A percentile compares a stretch with the other conserved stretches of the same genome.
Conservation (phyloP, 64 coral and sea anemone genomes). For the Porites lutea region DNA sequence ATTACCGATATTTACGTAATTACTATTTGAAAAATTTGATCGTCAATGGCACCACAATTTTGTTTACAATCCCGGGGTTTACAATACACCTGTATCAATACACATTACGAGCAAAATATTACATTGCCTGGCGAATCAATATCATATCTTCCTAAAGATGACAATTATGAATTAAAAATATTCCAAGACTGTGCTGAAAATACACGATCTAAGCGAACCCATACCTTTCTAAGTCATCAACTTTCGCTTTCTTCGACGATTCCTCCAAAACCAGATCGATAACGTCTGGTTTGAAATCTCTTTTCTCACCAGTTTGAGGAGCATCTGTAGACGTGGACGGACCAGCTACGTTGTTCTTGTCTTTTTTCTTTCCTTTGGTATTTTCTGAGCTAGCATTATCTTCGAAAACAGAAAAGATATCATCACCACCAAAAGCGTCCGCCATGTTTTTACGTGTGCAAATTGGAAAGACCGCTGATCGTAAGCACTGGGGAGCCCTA, state of each 20-base stretch:
- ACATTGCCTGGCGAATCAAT: not conserved
- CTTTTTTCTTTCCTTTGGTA: conserved; percentile 60
- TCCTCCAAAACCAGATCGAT: conserved; percentile 52
- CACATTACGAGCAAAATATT: too few relatives aligned
- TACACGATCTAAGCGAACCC: not conserved
- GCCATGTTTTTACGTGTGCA: conserved; percentile 80
- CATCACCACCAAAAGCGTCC: conserved; percentile 77
- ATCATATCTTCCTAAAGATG: not conserved
- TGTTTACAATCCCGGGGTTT: too few relatives aligned
- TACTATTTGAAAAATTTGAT: too few relatives aligned
- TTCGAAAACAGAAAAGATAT: conserved; percentile 97
- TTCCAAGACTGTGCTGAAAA: not conserved
- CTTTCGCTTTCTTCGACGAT: conserved; percentile 72
- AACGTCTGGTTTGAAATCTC: conserved; percentile 72
- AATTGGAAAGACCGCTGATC: conserved; percentile 9
- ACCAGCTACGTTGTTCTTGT: conserved; percentile 8
- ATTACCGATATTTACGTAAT: too few relatives aligned
- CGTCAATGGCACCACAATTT: too few relatives aligned
- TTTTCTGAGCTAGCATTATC: conserved; percentile 46
- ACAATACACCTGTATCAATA: too few relatives aligned
- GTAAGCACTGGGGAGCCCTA: too few relatives aligned
- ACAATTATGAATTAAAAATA: too few relatives aligned
- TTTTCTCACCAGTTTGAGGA: conserved; percentile 59
- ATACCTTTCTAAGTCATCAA: conserved; percentile 86
- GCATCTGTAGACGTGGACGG: conserved; percentile 31